Conservation (phyloP, 2,888 invertebrate genomes). For the Amblyjoppa proteus region DNA sequence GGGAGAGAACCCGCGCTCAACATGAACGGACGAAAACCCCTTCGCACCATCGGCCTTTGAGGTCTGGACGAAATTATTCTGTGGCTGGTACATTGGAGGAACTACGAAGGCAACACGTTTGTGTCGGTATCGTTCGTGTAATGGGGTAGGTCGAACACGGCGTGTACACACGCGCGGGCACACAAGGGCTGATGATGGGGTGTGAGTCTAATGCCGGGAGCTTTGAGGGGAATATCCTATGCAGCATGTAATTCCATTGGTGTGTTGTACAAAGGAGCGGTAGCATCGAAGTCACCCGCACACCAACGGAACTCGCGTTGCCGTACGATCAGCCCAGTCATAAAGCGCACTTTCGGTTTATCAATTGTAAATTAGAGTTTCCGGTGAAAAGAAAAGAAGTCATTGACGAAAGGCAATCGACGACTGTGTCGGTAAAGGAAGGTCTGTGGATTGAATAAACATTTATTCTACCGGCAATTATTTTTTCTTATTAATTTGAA, state of each 20-base stretch:
- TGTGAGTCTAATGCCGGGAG: not conserved
- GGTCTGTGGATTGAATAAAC: no score
- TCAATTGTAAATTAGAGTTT: not conserved
- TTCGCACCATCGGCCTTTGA: conserved; percentile 38
- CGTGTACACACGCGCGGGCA: conserved; percentile 3
- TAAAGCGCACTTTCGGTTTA: not conserved
- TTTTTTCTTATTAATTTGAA: no score
- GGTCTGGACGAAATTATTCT: conserved; percentile 49
- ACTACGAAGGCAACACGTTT: conserved; percentile 11
- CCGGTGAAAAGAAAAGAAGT: not conserved
- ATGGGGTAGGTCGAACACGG: not conserved
- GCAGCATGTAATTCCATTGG: conserved; percentile 18
- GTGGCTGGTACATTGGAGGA: conserved; percentile 40
- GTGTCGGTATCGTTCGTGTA: conserved; percentile 4
- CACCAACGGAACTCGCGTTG: not conserved
- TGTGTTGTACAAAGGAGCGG: conserved; percentile 14
- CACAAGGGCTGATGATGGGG: conserved; percentile 3
- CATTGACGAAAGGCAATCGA: not conserved
- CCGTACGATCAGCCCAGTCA: not conserved
- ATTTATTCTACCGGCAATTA: no score
- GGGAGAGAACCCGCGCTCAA: conserved; percentile 12
- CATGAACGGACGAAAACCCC: conserved; percentile 25
- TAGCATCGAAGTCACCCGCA: not conserved
- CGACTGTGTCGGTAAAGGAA: no score
- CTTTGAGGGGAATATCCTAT: conserved; percentile 13